Conservation (phyloP, 2,797 vertebrate genomes). For the Alcedo atthis region DNA sequence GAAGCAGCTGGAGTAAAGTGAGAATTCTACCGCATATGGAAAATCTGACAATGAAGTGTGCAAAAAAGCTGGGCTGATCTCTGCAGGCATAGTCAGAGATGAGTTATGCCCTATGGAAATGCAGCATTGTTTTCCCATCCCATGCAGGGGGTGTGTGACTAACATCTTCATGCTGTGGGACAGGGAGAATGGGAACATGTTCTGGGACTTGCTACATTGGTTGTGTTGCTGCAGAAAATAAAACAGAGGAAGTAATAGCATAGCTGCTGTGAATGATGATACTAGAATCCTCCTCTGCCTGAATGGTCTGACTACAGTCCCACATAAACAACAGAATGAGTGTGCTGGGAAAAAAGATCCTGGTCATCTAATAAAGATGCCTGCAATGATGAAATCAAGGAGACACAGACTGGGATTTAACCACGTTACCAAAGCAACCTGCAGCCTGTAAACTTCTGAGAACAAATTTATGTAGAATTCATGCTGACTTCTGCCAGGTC, state of each 20-base stretch:
- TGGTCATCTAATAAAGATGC: background rate
- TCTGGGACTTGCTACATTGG: background rate
- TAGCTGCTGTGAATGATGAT: background rate
- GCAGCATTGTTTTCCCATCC: background rate
- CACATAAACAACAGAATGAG: background rate
- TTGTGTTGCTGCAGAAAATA: background rate
- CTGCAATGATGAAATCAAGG: background rate
- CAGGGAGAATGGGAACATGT: background rate
- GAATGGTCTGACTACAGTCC: background rate
- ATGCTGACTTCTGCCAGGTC: background rate
- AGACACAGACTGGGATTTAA: background rate
- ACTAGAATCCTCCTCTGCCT: background rate
- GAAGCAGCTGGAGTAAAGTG: background rate
- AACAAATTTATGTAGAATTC: background rate
- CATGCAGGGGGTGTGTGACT: background rate
- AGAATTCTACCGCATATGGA: background rate
- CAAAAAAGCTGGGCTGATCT: background rate
- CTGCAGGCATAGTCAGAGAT: background rate
- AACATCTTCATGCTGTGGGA: background rate
- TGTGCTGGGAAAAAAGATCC: background rate
- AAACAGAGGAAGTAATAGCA: background rate
- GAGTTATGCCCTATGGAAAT: background rate
- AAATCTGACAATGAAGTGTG: background rate
- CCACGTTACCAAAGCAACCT: background rate
- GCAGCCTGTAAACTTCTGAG: background rate